These are phyloP conservation scores for Sympetrum striolatum DNA, from an alignment of 2,888 invertebrate genomes.

Conservation along the genomic window DNA sequence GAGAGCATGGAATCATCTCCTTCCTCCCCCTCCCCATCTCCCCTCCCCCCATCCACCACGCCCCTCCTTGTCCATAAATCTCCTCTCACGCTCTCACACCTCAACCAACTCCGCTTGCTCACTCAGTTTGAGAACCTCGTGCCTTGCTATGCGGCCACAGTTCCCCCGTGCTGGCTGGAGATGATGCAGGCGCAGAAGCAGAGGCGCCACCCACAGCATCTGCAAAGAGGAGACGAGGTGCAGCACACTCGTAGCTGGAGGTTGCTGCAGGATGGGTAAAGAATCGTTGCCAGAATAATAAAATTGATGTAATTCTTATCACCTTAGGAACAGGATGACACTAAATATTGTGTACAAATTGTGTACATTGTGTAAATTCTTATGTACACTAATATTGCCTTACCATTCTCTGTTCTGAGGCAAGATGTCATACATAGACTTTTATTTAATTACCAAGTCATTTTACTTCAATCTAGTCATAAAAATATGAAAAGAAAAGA, in stretches of 20 bases:
- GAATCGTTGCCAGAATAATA: too few relatives aligned
- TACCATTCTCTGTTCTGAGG: too few relatives aligned
- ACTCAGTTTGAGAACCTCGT: conserved; percentile 77
- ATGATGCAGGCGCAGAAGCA: conserved; percentile 91
- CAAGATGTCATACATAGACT: too few relatives aligned
- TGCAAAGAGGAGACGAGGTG: conserved; percentile 70
- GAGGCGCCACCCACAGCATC: conserved; percentile 83
- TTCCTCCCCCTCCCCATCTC: conserved; percentile 9
- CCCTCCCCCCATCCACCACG: not conserved
- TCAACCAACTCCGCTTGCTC: conserved; percentile 74
- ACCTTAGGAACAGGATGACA: too few relatives aligned
- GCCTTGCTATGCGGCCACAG: conserved; percentile 81
- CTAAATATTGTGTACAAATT: too few relatives aligned
- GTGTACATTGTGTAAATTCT: too few relatives aligned
- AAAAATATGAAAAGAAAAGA: too few relatives aligned
- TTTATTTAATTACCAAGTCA: too few relatives aligned
- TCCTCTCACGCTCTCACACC: conserved; percentile 56
- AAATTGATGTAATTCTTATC: too few relatives aligned
- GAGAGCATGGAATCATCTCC: not conserved
- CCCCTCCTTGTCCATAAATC: conserved; percentile 55
- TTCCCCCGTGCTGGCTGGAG: conserved; percentile 93
- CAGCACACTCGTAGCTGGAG: conserved; percentile 87
- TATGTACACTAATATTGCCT: too few relatives aligned
- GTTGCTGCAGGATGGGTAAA: conserved; percentile 80
- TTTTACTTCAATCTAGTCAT: too few relatives aligned